Percentiles rank a stretch among this genome's conserved stretches.
phyloP scores from a whole-genome alignment of 2,113 vertebrate species.

The Malurus elegans region DNA sequence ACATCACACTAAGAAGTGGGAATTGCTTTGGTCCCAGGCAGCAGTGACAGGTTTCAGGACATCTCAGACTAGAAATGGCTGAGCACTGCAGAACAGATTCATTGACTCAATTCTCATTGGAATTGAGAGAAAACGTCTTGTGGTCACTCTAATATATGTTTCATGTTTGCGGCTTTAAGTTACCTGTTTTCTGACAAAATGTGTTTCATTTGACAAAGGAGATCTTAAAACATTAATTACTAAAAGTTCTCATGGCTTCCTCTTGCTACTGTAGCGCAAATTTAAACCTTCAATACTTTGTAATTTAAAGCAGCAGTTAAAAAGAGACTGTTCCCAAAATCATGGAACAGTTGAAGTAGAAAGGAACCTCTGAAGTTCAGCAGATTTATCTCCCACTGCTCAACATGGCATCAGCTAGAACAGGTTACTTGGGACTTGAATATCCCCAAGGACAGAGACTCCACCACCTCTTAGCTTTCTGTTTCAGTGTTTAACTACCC shows the following conservation, averaged over 20 bases:
- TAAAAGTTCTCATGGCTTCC: background rate
- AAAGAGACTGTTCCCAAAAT: background rate
- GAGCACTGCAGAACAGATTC: background rate
- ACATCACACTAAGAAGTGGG: background rate
- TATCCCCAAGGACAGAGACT: background rate
- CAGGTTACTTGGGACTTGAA: background rate
- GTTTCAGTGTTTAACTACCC: background rate
- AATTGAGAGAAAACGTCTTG: background rate
- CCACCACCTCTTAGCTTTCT: background rate
- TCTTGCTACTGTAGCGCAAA: background rate
- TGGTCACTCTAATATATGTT: background rate
- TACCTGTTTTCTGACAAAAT: background rate
- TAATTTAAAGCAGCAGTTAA: background rate
- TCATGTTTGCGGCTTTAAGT: background rate
- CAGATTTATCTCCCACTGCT: background rate
- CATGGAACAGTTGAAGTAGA: background rate
- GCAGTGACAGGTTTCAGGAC: background rate
- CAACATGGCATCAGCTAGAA: background rate
- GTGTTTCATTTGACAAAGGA: background rate
- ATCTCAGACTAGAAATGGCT: background rate
- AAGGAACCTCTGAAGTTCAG: background rate
- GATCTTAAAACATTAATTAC: background rate
- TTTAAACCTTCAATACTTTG: background rate
- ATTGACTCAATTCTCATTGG: background rate
- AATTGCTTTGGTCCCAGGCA: background rate